phyloP scores from a whole-genome alignment of 1,140 invertebrate species.

The Pachypeltis micranthus region DNA sequence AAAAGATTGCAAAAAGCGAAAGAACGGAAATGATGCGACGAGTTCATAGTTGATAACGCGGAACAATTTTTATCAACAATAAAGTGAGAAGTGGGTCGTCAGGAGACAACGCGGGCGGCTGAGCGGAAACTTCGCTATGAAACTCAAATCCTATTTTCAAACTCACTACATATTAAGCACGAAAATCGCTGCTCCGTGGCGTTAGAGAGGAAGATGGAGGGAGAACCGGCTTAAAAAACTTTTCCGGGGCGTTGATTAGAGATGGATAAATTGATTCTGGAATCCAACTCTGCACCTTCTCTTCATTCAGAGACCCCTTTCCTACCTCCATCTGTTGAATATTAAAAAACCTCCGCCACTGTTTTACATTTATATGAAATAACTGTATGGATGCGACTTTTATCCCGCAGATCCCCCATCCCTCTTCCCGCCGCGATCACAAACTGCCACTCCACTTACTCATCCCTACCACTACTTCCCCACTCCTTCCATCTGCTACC shows the following conservation, averaged over 20 bases:
- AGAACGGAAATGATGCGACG: not conserved
- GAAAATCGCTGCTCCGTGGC: not conserved
- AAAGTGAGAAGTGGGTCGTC: no score
- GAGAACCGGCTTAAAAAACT: constrained; percentile 5
- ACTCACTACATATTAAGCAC: constrained; percentile 4
- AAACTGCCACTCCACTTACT: no score
- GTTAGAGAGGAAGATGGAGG: not conserved
- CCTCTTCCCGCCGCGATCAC: no score
- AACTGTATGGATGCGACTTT: constrained; percentile 1
- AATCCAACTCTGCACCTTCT: not conserved
- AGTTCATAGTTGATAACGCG: not conserved
- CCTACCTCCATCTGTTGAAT: not conserved
- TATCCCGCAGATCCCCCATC: no score
- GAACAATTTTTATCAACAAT: no score
- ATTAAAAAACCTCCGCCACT: not conserved
- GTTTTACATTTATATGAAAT: constrained; percentile 9
- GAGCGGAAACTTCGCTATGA: constrained; percentile 2
- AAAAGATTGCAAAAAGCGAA: no score
- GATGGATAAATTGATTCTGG: constrained; percentile 1
- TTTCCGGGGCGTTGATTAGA: constrained; percentile 8
- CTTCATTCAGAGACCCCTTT: no score
- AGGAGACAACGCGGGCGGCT: no score
- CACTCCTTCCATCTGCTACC: no score
- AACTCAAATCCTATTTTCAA: not conserved
- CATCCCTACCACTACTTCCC: no score